Evolutionary conservation across 2,113 vertebrate genomes (phyloP).

Genomic region (Notarius quadriscutis): DNA sequence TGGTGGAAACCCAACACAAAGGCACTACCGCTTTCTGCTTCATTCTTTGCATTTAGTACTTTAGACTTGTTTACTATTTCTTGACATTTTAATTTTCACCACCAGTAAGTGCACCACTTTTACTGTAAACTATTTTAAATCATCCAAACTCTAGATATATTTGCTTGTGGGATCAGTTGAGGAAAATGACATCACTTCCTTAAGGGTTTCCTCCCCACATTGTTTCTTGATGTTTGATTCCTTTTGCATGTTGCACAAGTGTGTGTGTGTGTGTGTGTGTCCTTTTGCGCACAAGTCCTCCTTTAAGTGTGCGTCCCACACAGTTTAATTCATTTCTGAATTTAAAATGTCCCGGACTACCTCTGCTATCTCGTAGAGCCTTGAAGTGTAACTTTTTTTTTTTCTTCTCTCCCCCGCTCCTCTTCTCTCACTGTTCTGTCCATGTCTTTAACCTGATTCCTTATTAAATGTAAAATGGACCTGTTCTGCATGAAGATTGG

Average conservation of each 20-base stretch:
- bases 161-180: background rate
- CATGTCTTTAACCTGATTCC: background rate
- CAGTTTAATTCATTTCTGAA: background rate
- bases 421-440: background rate
- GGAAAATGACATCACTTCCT: background rate
- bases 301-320: background rate
- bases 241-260: constrained; percentile 38
- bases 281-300: background rate
- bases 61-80: background rate
- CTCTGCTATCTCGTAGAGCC: constrained; percentile 24
- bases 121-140: constrained; percentile 14
- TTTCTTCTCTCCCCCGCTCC: no score
- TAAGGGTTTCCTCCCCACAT: background rate
- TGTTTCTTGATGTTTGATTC: background rate
- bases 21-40: background rate
- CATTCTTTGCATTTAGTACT: background rate
- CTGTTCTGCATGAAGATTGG: background rate
- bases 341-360: constrained; percentile 5
- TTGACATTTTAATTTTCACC: background rate
- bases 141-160: background rate
- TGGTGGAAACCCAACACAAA: background rate
- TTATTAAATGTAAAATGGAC: background rate
- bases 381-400: background rate
- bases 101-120: background rate
- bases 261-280: background rate